A percentile compares a stretch with the other conserved stretches of the same genome.
These are phyloP conservation scores for Vespertilio murinus DNA, from an alignment of 2,797 vertebrate species.

Conservation along the genomic window DNA sequence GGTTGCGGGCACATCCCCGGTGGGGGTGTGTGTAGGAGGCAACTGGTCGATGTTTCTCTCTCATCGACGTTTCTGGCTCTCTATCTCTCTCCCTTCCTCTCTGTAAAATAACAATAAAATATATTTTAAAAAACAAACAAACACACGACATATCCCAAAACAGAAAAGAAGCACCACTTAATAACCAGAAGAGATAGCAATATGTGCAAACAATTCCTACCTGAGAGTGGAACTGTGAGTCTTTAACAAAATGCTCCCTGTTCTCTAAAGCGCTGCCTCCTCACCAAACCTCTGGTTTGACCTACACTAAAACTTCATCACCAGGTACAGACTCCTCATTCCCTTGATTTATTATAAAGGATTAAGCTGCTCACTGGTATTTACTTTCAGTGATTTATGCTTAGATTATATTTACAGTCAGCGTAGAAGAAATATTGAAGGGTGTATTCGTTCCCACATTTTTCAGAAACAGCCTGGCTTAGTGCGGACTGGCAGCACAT, in stretches of 20 bases:
- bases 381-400: slow-evolving; percentile 75
- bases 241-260: not conserved
- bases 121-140: too few species aligned
- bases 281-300: slow-evolving; percentile 47
- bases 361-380: slow-evolving; percentile 71
- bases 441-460: slow-evolving; percentile 56
- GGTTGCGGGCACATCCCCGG: too few species aligned
- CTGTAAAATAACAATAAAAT: too few species aligned
- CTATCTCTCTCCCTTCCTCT: too few species aligned
- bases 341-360: slow-evolving; percentile 73
- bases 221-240: not conserved
- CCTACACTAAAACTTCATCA: slow-evolving; percentile 64
- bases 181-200: not conserved
- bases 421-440: slow-evolving; percentile 67
- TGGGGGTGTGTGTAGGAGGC: too few species aligned
- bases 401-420: slow-evolving; percentile 69
- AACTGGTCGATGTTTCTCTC: too few species aligned
- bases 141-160: not conserved
- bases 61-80: too few species aligned
- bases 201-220: not conserved
- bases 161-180: not conserved
- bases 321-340: slow-evolving; percentile 42
- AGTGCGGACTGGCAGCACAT: not conserved
- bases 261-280: slow-evolving; percentile 33
- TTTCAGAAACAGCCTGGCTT: slow-evolving; percentile 55